A percentile compares a stretch with the other conserved stretches of the same genome.
Evolutionary conservation across 2,113 vertebrate genomes (phyloP).

Genomic region (Xiphias gladius): DNA sequence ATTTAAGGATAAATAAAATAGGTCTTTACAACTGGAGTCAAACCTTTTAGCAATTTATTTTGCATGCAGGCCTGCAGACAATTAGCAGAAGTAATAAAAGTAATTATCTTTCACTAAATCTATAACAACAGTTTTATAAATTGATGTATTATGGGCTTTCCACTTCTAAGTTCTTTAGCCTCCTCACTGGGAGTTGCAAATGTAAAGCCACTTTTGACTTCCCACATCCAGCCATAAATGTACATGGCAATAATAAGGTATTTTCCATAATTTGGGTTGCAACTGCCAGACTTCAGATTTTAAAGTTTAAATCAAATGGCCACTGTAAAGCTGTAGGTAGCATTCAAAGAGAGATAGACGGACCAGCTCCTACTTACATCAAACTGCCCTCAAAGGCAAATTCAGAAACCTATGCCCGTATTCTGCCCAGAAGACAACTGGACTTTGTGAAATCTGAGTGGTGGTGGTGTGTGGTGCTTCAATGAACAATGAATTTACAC

Average conservation of each 20-base stretch:
- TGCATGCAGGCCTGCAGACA: constrained; percentile 13
- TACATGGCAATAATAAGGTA: background rate
- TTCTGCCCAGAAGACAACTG: background rate
- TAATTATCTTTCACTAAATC: background rate
- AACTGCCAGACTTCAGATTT: background rate
- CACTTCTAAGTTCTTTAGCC: background rate
- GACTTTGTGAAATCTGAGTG: background rate
- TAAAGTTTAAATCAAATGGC: background rate
- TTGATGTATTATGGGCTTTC: background rate
- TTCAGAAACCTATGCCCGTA: background rate
- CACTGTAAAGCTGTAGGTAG: background rate
- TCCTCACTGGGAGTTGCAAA: background rate
- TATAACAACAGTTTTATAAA: background rate
- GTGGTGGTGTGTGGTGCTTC: background rate
- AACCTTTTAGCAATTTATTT: constrained; percentile 30
- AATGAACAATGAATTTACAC: background rate
- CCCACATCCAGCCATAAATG: background rate
- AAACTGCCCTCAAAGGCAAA: background rate
- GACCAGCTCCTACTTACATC: background rate
- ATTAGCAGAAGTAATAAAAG: background rate
- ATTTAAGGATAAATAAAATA: constrained; percentile 40
- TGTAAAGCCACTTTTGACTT: background rate
- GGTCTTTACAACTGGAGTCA: constrained; percentile 24
- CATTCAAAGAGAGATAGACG: background rate
- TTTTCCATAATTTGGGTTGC: background rate